Percentiles rank a stretch among this genome's conserved stretches.
phyloP scores from a whole-genome alignment of 2,888 invertebrate species.

The Tachina grossa region DNA sequence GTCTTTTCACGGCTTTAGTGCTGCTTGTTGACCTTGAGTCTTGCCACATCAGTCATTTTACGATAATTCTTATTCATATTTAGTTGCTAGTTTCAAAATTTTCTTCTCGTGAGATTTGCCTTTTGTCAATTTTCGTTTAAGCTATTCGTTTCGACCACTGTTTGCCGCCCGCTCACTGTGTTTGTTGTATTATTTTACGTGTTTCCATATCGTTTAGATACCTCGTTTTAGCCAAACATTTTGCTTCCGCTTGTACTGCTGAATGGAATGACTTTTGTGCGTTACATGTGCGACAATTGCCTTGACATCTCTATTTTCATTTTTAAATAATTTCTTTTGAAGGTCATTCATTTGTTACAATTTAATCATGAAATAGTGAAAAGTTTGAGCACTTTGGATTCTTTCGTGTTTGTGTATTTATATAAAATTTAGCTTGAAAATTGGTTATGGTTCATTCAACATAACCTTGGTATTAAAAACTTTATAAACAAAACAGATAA shows the following conservation, averaged over 20 bases:
- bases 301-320: constrained; percentile 19
- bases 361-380: neutral
- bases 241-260: constrained; percentile 63
- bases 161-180: constrained; percentile 54
- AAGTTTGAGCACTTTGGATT: constrained; percentile 21
- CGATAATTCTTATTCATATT: neutral
- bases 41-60: neutral
- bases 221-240: constrained; percentile 66
- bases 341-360: constrained; percentile 10
- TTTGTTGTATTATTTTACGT: constrained; percentile 56
- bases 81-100: neutral
- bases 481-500: too few relatives aligned
- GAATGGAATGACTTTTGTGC: constrained; percentile 12
- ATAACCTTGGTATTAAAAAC: constrained; percentile 28
- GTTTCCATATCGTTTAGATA: constrained; percentile 37
- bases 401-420: constrained; percentile 10
- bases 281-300: constrained; percentile 30
- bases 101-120: neutral
- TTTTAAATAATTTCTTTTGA: neutral
- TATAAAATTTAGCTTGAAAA: neutral
- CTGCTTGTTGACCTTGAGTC: constrained; percentile 26
- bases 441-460: constrained; percentile 45
- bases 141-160: neutral
- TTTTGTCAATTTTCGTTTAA: too few relatives aligned
- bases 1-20: neutral